Conservation (phyloP, 2,113 vertebrate species). For the Aplodontia rufa region DNA sequence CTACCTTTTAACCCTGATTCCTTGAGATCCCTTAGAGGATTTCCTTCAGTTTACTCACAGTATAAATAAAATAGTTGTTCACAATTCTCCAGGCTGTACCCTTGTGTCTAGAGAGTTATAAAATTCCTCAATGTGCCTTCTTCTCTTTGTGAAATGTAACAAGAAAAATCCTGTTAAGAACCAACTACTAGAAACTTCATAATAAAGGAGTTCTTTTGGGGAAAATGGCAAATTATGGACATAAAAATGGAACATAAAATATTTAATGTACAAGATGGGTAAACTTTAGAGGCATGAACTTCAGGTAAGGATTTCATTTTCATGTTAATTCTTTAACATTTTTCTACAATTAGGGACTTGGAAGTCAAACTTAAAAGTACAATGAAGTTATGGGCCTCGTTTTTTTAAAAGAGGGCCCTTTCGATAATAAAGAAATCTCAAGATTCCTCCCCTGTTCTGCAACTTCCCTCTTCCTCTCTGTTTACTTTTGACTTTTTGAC, state of each 20-base stretch:
- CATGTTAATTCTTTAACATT: constrained; percentile 24
- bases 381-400: background rate
- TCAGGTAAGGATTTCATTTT: constrained; percentile 9
- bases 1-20: background rate
- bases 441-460: background rate
- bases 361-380: background rate
- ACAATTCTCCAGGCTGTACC: background rate
- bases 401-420: background rate
- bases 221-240: background rate
- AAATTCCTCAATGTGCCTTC: background rate
- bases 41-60: background rate
- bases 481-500: background rate
- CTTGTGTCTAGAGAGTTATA: background rate
- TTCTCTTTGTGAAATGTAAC: background rate
- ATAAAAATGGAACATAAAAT: background rate
- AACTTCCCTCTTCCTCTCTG: background rate
- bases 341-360: background rate
- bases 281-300: constrained; percentile 21
- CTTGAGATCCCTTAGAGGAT: background rate
- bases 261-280: background rate
- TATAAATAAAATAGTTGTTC: background rate
- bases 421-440: background rate
- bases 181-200: background rate
- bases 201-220: background rate
- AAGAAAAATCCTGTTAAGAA: background rate